phyloP scores from a whole-genome alignment of 1,140 invertebrate species.

The Eufriesea mexicana region DNA sequence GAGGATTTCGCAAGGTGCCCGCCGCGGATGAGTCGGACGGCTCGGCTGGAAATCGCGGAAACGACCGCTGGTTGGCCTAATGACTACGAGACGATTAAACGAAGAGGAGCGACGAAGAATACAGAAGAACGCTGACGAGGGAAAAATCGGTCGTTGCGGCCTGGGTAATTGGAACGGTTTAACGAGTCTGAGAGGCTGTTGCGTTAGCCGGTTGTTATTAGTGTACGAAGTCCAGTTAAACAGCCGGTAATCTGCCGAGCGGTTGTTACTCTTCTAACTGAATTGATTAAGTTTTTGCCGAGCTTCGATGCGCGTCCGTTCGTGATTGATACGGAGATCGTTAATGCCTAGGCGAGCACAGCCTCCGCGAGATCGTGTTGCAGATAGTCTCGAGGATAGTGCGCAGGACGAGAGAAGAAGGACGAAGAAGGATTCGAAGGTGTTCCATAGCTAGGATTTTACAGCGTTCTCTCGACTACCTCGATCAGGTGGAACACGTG shows the following conservation, averaged over 20 bases:
- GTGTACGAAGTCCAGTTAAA: background rate
- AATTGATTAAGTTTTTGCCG: slow-evolving; percentile 1
- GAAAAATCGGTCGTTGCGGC: background rate
- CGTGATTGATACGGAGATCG: background rate
- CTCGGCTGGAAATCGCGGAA: slow-evolving; percentile 11
- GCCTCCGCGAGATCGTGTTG: background rate
- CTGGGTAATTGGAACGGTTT: slow-evolving; percentile 9
- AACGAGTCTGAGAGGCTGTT: background rate
- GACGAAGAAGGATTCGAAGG: background rate
- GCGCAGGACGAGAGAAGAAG: background rate
- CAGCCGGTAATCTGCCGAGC: background rate
- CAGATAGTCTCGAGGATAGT: background rate
- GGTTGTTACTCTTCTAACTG: background rate
- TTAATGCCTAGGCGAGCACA: background rate
- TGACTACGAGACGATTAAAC: background rate
- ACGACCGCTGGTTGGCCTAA: background rate
- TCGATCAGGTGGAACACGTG: background rate
- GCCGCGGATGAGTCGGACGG: too few species aligned
- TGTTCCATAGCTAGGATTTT: background rate
- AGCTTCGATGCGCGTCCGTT: background rate
- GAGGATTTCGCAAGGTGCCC: slow-evolving; percentile 35
- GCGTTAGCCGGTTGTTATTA: slow-evolving; percentile 1
- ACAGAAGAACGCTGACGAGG: background rate
- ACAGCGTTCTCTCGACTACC: background rate
- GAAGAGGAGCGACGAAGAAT: background rate